Percentiles rank a stretch among this genome's conserved stretches.
These are phyloP conservation scores for Hypercompe scribonia DNA, from an alignment of 2,888 invertebrate genomes.

Conservation along the genomic window DNA sequence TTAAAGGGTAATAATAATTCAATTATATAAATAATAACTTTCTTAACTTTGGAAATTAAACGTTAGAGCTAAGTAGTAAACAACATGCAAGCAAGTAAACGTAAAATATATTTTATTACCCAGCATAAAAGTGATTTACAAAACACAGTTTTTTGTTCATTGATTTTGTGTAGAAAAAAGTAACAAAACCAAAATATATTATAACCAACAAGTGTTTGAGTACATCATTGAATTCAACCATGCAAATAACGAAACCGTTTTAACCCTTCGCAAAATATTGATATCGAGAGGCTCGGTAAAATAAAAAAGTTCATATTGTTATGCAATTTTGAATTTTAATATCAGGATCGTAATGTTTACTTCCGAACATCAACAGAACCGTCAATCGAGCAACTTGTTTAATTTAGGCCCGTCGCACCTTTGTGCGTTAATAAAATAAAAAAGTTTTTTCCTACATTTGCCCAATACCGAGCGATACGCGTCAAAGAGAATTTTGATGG, in stretches of 20 bases:
- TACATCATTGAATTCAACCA: conserved; percentile 61
- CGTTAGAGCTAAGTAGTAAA: background rate
- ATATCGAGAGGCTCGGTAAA: conserved; percentile 62
- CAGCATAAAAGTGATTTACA: background rate
- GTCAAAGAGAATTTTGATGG: conserved; percentile 59
- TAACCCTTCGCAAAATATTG: conserved; percentile 66
- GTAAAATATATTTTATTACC: background rate
- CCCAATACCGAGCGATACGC: conserved; percentile 55
- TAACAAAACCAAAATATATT: conserved; percentile 18
- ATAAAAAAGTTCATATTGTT: conserved; percentile 39
- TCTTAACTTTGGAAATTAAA: background rate
- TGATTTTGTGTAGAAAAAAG: conserved; percentile 12
- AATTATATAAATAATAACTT: conserved; percentile 31
- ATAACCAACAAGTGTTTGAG: conserved; percentile 41
- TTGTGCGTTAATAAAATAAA: conserved; percentile 70
- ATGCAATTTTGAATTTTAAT: conserved; percentile 54
- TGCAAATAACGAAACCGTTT: conserved; percentile 61
- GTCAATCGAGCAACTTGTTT: conserved; percentile 63
- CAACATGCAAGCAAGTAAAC: background rate
- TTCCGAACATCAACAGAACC: conserved; percentile 45
- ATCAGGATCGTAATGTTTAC: conserved; percentile 51
- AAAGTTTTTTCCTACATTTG: conserved; percentile 60
- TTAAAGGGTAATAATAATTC: conserved; percentile 7
- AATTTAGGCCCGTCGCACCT: conserved; percentile 70
- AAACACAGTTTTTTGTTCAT: no score